Base-by-base conservation (phyloP, 2,888 invertebrate species). In the Lasius platythorax region DNA sequence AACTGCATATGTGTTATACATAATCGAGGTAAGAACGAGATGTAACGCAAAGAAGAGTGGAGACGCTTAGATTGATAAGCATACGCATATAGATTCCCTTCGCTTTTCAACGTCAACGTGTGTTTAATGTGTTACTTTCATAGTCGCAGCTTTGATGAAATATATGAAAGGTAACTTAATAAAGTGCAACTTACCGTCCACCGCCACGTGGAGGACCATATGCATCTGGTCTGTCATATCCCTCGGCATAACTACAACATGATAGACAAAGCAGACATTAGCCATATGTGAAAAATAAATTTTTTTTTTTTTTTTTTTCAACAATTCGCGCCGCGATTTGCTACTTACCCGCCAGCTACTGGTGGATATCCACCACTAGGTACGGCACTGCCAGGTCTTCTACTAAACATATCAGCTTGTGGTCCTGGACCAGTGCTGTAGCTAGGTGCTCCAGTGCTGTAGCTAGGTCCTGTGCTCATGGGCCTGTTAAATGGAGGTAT, bases 181-280 rank as follows among this genome's bases (percentile, higher is more conserved):
- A 70, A 46, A 86, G 78, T 85, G 68, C 75, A 81, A 95, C 95
- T 95, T 93, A 95, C 95, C 95, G 95, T 75, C 94, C 94, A 84
- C 93, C 93, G 87, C 94, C 94, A 84, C 95, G 94, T n/a, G 94
- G 94, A 87, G 95, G 94, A 89, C 94, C 95, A 85, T 95, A 95
- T 15, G 95, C 93, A 85, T 95, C 95, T 88, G 94, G 91, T 92
- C 95, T 93, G 87, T 95, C 95, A 88, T 95, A 95, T 81, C 92
- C 93, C 85, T 95, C 95, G 46, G 93, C 91, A 88, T 95, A 95
- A 82, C 95, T 95, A 84, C 28, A 92, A 92, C 43, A 74, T 40
- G 73, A 84, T 33, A 8, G 37, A 61, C 4, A 28, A 28, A 11
- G 28, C 30, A 12, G 0, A 46, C n/a, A 9, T 67, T 61, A 58